phyloP scores from a whole-genome alignment of 2,888 invertebrate genomes.

The Drosophila koepferae region DNA sequence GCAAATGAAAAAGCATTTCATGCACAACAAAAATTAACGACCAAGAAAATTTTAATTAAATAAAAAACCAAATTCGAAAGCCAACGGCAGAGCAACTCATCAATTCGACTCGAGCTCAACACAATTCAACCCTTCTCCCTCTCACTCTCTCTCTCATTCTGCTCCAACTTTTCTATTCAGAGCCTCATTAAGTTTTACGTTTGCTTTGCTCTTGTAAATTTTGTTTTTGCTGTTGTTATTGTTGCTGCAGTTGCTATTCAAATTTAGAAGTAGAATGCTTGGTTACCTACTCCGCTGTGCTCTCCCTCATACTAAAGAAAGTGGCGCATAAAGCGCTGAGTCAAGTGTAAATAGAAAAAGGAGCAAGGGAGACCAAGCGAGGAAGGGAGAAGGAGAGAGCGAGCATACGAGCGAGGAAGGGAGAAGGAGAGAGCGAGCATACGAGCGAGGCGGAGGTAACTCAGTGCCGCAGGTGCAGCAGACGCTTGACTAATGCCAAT shows the following conservation, averaged over 20 bases:
- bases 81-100: slow-evolving; percentile 32
- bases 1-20: slow-evolving; percentile 71
- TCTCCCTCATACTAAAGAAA: slow-evolving; percentile 29
- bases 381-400: background rate
- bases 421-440: background rate
- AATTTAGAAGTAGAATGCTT: slow-evolving; percentile 70
- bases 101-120: slow-evolving; percentile 18
- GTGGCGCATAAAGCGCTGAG: slow-evolving; percentile 42
- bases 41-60: slow-evolving; percentile 76
- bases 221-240: background rate
- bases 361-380: background rate
- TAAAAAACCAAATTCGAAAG: slow-evolving; percentile 50
- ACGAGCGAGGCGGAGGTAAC: slow-evolving; percentile 4
- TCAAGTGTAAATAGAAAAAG: slow-evolving; percentile 49
- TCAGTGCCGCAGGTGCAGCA: slow-evolving; percentile 58
- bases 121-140: slow-evolving; percentile 28
- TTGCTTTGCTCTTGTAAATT: slow-evolving; percentile 50
- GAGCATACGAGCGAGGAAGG: background rate
- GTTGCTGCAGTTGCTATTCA: slow-evolving; percentile 61
- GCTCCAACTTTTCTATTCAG: slow-evolving; percentile 53
- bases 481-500: slow-evolving; percentile 65
- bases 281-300: slow-evolving; percentile 20
- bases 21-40: slow-evolving; percentile 70
- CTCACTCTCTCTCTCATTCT: background rate
- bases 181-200: slow-evolving; percentile 76